These are phyloP conservation scores for Threskiornis aethiopicus DNA, from an alignment of 2,797 vertebrate species.

Conservation along the genomic window DNA sequence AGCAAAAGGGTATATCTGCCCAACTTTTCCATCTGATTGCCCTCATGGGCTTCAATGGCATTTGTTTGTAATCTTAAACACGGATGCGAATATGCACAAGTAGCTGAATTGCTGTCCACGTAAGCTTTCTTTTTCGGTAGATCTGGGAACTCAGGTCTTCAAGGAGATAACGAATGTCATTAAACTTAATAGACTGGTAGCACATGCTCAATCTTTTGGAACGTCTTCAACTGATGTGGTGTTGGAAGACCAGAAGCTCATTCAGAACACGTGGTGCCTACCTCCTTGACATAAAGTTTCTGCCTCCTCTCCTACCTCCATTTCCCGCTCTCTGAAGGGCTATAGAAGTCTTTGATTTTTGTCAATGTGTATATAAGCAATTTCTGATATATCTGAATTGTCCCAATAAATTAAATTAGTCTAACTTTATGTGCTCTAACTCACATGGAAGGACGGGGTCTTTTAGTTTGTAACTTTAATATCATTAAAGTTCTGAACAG, in stretches of 20 bases:
- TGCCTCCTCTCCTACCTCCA: background rate
- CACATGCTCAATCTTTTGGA: background rate
- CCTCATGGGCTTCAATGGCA: rapidly evolving
- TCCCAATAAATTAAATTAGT: background rate
- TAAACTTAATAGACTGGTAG: background rate
- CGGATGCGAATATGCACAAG: background rate
- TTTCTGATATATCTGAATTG: background rate
- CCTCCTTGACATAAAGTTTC: background rate
- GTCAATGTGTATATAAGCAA: rapidly evolving
- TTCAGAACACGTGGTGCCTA: background rate
- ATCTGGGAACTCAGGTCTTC: background rate
- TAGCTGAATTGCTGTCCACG: background rate
- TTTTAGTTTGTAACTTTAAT: background rate
- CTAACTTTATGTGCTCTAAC: background rate
- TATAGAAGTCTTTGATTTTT: background rate
- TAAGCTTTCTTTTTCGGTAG: background rate
- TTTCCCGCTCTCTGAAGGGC: background rate
- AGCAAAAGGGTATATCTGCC: background rate
- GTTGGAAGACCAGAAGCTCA: background rate
- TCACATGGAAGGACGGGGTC: background rate
- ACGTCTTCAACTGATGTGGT: background rate
- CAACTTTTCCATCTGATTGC: background rate
- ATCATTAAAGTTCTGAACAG: background rate
- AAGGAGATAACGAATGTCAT: background rate
- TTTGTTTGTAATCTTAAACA: background rate